Conservation (phyloP, 2,797 vertebrate genomes). For the Catostomus latipinnis region DNA sequence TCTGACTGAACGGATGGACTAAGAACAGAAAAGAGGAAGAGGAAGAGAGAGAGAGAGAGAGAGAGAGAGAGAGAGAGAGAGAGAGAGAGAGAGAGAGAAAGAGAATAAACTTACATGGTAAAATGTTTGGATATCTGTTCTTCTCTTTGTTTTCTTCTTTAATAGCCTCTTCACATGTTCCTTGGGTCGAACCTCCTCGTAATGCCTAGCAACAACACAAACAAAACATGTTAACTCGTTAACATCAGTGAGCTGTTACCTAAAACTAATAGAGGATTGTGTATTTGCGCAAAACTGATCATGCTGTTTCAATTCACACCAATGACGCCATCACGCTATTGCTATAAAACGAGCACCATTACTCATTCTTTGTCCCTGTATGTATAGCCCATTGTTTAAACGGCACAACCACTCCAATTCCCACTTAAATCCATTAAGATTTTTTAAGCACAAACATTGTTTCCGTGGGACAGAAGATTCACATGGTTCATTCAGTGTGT, state of each 20-base stretch:
- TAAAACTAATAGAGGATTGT: not conserved
- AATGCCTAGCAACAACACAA: slow-evolving; percentile 79
- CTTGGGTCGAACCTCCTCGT: slow-evolving; percentile 85
- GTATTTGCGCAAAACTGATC: slow-evolving; percentile 6
- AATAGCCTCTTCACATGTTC: slow-evolving; percentile 90
- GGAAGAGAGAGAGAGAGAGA: slow-evolving; percentile 5
- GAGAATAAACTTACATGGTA: slow-evolving; percentile 86
- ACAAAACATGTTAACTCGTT: not conserved
- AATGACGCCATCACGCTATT: not conserved
- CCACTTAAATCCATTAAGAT: slow-evolving; percentile 62
- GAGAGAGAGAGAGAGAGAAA: not conserved
- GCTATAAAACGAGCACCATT: slow-evolving; percentile 12
- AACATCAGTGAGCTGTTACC: not conserved
- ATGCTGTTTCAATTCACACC: slow-evolving; percentile 12
- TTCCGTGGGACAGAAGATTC: slow-evolving; percentile 49
- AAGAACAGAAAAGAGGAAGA: slow-evolving; percentile 1
- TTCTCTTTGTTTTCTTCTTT: slow-evolving; percentile 96
- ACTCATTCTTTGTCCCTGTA: slow-evolving; percentile 26
- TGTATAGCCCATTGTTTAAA: slow-evolving; percentile 50
- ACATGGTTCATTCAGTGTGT: slow-evolving; percentile 46
- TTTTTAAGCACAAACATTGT: slow-evolving; percentile 65
- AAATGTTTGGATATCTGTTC: slow-evolving; percentile 98
- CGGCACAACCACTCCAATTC: slow-evolving; percentile 68
- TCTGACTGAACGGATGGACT: not conserved
- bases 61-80: not conserved